These are phyloP conservation scores for Oncorhynchus gorbuscha DNA, from an alignment of 2,113 vertebrate genomes.

Conservation along the genomic window DNA sequence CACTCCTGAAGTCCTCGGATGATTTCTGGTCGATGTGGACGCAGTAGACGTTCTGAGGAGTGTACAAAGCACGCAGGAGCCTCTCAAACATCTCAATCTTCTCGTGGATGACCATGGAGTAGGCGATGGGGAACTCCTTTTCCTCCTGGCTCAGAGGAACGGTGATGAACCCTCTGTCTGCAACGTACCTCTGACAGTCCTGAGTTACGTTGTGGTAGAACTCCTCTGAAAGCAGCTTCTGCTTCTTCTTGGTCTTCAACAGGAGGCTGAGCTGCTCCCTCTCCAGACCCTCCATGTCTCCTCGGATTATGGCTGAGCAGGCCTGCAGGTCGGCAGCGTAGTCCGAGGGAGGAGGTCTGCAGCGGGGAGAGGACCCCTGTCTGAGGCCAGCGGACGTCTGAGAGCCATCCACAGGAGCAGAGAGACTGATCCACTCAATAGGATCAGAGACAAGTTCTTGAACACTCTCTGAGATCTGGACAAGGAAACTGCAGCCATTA, in stretches of 20 bases:
- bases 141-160: conserved; percentile 81
- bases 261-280: conserved; percentile 53
- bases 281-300: conserved; percentile 56
- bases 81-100: conserved; percentile 92
- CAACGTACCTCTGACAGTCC: conserved; percentile 75
- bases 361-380: not conserved
- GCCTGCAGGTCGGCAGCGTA: conserved; percentile 56
- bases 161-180: conserved; percentile 71
- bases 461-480: too few relatives aligned
- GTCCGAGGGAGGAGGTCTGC: conserved; percentile 17
- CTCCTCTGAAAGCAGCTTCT: conserved; percentile 27
- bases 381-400: conserved; percentile 2
- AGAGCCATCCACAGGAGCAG: conserved; percentile 19
- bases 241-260: conserved; percentile 40
- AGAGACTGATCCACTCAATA: conserved; percentile 1
- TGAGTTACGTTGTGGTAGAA: conserved; percentile 78
- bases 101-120: conserved; percentile 90
- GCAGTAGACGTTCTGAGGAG: conserved; percentile 91
- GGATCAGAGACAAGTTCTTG: too few relatives aligned
- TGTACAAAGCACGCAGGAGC: conserved; percentile 81
- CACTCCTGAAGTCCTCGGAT: conserved; percentile 65
- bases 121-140: conserved; percentile 80
- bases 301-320: conserved; percentile 73
- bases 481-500: too few relatives aligned
- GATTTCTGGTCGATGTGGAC: conserved; percentile 84